Base-by-base conservation (phyloP, 2,797 vertebrate genomes). In the Pseudotriccus pelzelni region DNA sequence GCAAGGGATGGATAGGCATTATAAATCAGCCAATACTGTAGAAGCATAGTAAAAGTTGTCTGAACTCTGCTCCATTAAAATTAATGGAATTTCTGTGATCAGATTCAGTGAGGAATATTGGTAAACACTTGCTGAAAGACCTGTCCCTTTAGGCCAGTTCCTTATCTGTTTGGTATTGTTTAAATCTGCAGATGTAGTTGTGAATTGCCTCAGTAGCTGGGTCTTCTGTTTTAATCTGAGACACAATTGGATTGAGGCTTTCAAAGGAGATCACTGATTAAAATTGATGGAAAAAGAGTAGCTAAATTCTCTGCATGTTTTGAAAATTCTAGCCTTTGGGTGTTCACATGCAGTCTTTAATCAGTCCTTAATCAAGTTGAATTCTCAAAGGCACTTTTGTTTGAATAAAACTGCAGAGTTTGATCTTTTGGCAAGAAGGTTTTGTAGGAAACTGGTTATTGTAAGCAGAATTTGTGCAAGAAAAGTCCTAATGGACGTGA, bases 211-310 rank as follows among this genome's bases (percentile, higher is more conserved):
- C 30, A 27, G 80, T 70, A 82, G 15, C 59, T 73, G 59, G 4
- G 36, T 67, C 30, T 79, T 87, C 67, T 67, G 1, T 75, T 89
- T 86, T 60, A 74, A 74, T 68, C 34, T 60, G 70, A 56, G 28
- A 49, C 46, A 64, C 37, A 39, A 36, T 46, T 58, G 56, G 63
- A 73, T 22, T 55, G 27, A 79, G 50, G 43, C 36, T 91, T 87
- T 89, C 46, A 84, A 81, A 90, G 37, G 36, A 86, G 53, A 58
- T 74, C 20, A 63, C 84, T 89, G 89, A 96, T 92, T 84, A 62
- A 92, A 89, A 80, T 9, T 80, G 67, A 60, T 74, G 41, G 25
- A 0, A 55, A 77, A 79, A 66, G 25, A 10, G 13, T 64, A 49
- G 49, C 56, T 89, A 76, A 79, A 79, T 75, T 89, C 56, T 88